Conservation (phyloP, 1,140 invertebrate genomes). For the Rhyzopertha dominica region DNA sequence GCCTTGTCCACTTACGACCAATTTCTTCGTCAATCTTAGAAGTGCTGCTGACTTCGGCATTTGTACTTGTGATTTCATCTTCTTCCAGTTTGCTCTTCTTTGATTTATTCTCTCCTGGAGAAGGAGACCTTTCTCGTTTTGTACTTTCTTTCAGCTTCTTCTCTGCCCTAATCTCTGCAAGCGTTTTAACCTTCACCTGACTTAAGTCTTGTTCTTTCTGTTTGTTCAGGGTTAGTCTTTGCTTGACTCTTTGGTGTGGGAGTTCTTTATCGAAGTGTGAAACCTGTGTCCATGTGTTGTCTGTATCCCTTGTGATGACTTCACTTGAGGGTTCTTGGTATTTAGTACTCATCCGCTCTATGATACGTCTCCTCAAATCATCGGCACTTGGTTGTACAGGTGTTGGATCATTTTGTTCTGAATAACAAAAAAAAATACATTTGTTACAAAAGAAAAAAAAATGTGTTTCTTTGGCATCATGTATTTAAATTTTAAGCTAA, state of each 20-base stretch:
- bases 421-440: too few relatives aligned
- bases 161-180: conserved; percentile 41
- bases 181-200: conserved; percentile 42
- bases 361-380: conserved; percentile 26
- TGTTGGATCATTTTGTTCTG: too few relatives aligned
- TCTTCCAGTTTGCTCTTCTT: conserved; percentile 20
- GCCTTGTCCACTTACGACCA: conserved; percentile 10
- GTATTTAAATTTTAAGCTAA: too few relatives aligned
- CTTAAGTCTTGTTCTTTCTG: conserved; percentile 14
- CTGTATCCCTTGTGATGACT: too few relatives aligned
- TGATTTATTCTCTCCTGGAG: conserved; percentile 4
- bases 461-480: too few relatives aligned
- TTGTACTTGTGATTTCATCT: conserved; percentile 32
- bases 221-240: conserved; percentile 10
- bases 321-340: conserved; percentile 5
- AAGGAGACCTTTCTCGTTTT: not conserved
- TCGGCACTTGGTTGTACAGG: conserved; percentile 2
- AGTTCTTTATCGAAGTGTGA: too few relatives aligned
- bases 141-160: conserved; percentile 11
- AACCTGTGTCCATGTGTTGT: conserved; percentile 13
- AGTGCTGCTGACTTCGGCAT: conserved; percentile 12
- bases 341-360: conserved; percentile 15
- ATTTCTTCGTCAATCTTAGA: conserved; percentile 23
- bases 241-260: conserved; percentile 13
- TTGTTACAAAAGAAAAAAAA: too few relatives aligned